Evolutionary conservation across 1,140 invertebrate species (phyloP).

Genomic region (Trichogramma pretiosum): DNA sequence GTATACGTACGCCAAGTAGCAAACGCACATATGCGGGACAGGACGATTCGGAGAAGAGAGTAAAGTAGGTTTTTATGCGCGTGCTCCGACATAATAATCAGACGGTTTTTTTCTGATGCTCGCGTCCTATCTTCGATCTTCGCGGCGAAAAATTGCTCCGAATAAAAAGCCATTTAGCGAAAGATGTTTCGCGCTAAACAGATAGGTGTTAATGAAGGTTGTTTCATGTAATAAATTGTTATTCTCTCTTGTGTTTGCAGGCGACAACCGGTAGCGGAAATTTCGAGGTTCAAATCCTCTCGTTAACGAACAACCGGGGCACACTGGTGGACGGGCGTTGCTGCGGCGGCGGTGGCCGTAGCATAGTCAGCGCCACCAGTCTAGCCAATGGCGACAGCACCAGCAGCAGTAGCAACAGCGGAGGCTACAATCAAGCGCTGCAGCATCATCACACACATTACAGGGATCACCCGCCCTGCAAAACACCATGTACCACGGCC

Average conservation of each 20-base stretch:
- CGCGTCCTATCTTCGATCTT: not conserved
- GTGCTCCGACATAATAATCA: not conserved
- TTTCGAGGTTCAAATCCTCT: conserved; percentile 85
- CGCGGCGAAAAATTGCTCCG: too few relatives aligned
- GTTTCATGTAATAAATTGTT: not conserved
- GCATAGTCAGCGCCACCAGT: too few relatives aligned
- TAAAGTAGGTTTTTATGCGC: too few relatives aligned
- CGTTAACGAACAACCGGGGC: conserved; percentile 77
- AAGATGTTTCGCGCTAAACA: too few relatives aligned
- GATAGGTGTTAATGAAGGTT: too few relatives aligned
- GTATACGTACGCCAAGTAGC: not conserved
- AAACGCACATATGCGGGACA: too few relatives aligned
- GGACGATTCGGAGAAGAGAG: too few relatives aligned
- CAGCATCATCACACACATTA: conserved; percentile 38
- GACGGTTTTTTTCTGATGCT: not conserved
- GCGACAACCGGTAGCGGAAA: conserved; percentile 68
- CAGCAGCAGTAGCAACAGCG: not conserved
- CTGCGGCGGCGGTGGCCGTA: conserved; percentile 59
- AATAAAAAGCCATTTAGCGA: too few relatives aligned
- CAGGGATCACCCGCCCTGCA: conserved; percentile 40
- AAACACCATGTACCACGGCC: conserved; percentile 66
- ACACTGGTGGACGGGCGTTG: conserved; percentile 71
- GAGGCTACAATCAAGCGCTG: conserved; percentile 50
- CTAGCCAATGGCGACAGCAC: conserved; percentile 37
- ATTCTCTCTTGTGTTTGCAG: conserved; percentile 44